Percentiles rank a stretch among this genome's conserved stretches.
Conservation (phyloP, 2,888 invertebrate species). For the Apocheima hispidaria region DNA sequence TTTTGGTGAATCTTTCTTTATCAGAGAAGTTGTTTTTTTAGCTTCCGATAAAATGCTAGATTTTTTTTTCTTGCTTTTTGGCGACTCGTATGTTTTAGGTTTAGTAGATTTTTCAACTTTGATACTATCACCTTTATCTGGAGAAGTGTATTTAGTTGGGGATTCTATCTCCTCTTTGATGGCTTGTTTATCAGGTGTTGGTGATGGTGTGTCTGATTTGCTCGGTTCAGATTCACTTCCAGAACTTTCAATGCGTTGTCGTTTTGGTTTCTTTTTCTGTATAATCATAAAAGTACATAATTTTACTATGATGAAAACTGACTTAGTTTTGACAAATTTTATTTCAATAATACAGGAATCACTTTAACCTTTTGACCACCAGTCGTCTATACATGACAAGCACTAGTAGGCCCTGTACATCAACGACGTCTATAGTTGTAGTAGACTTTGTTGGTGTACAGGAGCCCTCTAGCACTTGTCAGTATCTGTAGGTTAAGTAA, state of each 20-base stretch:
- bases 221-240: slow-evolving; percentile 64
- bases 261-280: slow-evolving; percentile 71
- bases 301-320: too few species aligned
- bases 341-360: too few species aligned
- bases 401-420: too few species aligned
- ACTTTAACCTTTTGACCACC: too few species aligned
- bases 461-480: too few species aligned
- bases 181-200: slow-evolving; percentile 14
- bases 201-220: not conserved
- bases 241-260: slow-evolving; percentile 74
- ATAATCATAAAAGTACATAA: too few species aligned
- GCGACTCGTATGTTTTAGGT: slow-evolving; percentile 67
- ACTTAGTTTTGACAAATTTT: too few species aligned
- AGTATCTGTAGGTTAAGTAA: too few species aligned
- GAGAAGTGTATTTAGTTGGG: slow-evolving; percentile 11
- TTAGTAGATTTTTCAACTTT: slow-evolving; percentile 56
- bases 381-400: too few species aligned
- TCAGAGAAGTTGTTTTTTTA: slow-evolving; percentile 6
- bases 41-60: slow-evolving; percentile 25
- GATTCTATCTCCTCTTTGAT: slow-evolving; percentile 14
- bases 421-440: too few species aligned
- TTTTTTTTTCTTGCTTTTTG: slow-evolving; percentile 59
- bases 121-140: slow-evolving; percentile 45
- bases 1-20: slow-evolving; percentile 13
- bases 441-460: too few species aligned